These are phyloP conservation scores for Fissipunctia ypsillon DNA, from an alignment of 2,888 invertebrate genomes.

Conservation along the genomic window DNA sequence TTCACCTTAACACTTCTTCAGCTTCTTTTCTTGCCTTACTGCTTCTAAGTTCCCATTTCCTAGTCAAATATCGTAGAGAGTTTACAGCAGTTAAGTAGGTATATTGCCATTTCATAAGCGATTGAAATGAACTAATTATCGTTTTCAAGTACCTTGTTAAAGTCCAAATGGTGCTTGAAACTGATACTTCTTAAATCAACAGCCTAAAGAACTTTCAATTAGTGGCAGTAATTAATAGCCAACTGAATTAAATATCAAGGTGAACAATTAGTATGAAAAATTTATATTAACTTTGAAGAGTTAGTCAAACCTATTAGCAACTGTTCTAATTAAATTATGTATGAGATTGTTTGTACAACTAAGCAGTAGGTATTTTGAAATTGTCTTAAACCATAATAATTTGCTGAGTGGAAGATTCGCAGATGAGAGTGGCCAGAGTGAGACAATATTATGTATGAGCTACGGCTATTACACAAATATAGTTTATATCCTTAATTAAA, in stretches of 20 bases:
- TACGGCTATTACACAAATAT: constrained; percentile 36
- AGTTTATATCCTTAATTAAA: constrained; percentile 36
- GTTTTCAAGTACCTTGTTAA: background rate
- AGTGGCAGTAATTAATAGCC: constrained; percentile 43
- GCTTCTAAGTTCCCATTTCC: background rate
- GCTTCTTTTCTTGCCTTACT: constrained; percentile 6
- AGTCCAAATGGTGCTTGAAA: background rate
- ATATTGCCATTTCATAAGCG: background rate
- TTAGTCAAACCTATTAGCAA: constrained; percentile 18
- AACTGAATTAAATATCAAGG: constrained; percentile 25
- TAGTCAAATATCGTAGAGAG: background rate
- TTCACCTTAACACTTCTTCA: constrained; percentile 17
- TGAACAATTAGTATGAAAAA: constrained; percentile 21
- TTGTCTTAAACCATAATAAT: background rate
- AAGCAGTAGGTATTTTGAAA: background rate
- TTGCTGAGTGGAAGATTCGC: constrained; percentile 36
- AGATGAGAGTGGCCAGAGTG: constrained; percentile 5
- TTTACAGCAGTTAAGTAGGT: background rate
- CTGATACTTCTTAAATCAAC: constrained; percentile 19
- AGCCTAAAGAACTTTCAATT: constrained; percentile 34
- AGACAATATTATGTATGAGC: constrained; percentile 31
- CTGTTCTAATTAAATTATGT: constrained; percentile 19
- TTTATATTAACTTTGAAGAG: constrained; percentile 11
- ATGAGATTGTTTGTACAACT: background rate
- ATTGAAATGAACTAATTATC: constrained; percentile 14